Base-by-base conservation (phyloP, 2,797 vertebrate species). In the Pipistrellus pygmaeus region DNA sequence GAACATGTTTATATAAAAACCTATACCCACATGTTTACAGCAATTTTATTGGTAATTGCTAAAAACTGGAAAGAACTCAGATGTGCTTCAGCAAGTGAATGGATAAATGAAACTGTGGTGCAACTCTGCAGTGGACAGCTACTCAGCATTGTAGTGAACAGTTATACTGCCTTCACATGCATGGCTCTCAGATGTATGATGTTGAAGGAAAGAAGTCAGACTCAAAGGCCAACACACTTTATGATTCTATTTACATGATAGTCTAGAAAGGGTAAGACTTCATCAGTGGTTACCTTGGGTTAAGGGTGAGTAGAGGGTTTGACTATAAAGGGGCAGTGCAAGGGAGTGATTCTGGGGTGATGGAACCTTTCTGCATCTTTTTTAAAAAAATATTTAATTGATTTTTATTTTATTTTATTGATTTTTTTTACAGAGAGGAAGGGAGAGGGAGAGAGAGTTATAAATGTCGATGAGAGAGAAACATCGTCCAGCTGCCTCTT, bases 211-310 rank as follows among this genome's bases (percentile, higher is more conserved):
- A 60, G 57, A 83, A 75, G 64, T 23, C n/a, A 78, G 68, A 23
- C 60, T 69, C 44, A 30, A 64, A 88, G 51, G 23, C 55, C 64
- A 78, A 35, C 17, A 76, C 10, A 41, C 14, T 44, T 14, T 57
- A 30, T 30, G 20, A 14, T 69, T 90, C 48, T 86, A 71, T 17
- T 69, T 66, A 75, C 12, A 27, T 64, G 78, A 85, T 51, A 38
- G 66, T 93, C 27, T 32, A 7, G 72, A 32, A 91, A 76, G 84
- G 25, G 32, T 41, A 92, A 30, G 90, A 78, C 23, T 89, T 90
- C 27, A 32, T 48, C 55, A 46, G 9, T 62, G 18, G 8, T 73
- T 86, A 21, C 9, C 17, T 62, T 68, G 73, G n/a, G 13, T 76
- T 77, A 55, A 87, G n/a, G 7, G 46, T 83, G 17, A 41, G 5